Percentiles rank a stretch among this genome's conserved stretches.
phyloP scores from a whole-genome alignment of 2,888 invertebrate species.

The Phyto melanocephala region DNA sequence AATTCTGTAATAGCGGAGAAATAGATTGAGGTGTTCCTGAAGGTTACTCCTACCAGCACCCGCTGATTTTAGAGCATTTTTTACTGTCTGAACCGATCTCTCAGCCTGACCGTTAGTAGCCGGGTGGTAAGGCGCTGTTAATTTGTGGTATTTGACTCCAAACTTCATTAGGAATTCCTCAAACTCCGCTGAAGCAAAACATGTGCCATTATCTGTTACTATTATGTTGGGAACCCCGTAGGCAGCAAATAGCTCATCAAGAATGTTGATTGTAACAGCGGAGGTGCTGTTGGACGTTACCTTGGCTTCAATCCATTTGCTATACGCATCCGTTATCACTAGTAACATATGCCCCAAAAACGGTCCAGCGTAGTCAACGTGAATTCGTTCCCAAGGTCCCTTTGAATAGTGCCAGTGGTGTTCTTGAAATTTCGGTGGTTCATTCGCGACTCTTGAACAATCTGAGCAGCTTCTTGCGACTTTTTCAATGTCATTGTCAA shows the following conservation, averaged over 20 bases:
- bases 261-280: neutral
- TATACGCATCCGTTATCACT: no score
- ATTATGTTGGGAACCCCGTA: constrained; percentile 5
- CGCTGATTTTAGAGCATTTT: constrained; percentile 48
- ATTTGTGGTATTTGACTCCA: constrained; percentile 10
- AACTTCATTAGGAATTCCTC: neutral
- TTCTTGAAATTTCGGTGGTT: neutral
- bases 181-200: constrained; percentile 15
- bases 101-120: no score
- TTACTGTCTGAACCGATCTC: constrained; percentile 18
- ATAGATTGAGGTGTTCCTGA: constrained; percentile 40
- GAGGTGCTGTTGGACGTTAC: neutral
- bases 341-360: neutral
- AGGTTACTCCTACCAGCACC: constrained; percentile 12
- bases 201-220: constrained; percentile 19
- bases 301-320: constrained; percentile 25
- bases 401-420: constrained; percentile 12
- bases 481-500: no score
- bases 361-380: neutral
- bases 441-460: neutral
- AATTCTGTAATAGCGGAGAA: constrained; percentile 51
- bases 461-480: no score
- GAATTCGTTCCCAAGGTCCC: constrained; percentile 8
- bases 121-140: no score
- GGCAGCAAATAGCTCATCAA: constrained; percentile 14